Evolutionary conservation across 1,140 invertebrate genomes (phyloP).

Genomic region (Idris sp.): DNA sequence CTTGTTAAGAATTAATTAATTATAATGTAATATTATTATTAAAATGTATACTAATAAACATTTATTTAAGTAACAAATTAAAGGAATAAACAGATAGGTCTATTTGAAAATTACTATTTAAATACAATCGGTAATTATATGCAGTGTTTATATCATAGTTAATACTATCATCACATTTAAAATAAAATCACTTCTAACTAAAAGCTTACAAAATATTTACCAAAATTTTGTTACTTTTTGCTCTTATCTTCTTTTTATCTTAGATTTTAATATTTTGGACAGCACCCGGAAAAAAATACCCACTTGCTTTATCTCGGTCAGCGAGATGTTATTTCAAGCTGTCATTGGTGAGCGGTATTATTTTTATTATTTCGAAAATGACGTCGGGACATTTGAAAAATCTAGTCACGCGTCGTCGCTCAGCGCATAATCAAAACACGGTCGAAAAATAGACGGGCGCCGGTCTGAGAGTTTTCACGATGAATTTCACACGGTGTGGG

Average conservation of each 20-base stretch:
- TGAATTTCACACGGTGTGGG: conserved; percentile 59
- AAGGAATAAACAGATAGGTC: no score
- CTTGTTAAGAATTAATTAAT: conserved; percentile 9
- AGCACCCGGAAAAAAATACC: conserved; percentile 1
- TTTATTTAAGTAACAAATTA: conserved; percentile 3
- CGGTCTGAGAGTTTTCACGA: conserved; percentile 57
- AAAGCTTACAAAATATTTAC: no score
- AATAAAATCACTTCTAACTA: no score
- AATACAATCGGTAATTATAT: no score
- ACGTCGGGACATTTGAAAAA: conserved; percentile 54
- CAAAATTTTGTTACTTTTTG: no score
- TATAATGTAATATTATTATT: conserved; percentile 6
- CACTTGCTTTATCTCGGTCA: conserved; percentile 33
- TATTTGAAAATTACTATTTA: no score
- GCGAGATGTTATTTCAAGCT: conserved; percentile 29
- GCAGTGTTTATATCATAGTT: no score
- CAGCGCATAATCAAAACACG: conserved; percentile 62
- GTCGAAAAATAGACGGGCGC: conserved; percentile 56
- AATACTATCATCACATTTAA: no score
- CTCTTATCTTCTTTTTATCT: no score
- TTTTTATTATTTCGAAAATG: conserved; percentile 53
- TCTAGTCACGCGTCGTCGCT: conserved; percentile 58
- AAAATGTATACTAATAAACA: conserved; percentile 1
- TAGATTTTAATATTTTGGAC: no score
- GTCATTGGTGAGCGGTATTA: conserved; percentile 35